A percentile compares a stretch with the other conserved stretches of the same genome.
Conservation (phyloP, 2,888 invertebrate genomes). For the Theristus sp. region DNA sequence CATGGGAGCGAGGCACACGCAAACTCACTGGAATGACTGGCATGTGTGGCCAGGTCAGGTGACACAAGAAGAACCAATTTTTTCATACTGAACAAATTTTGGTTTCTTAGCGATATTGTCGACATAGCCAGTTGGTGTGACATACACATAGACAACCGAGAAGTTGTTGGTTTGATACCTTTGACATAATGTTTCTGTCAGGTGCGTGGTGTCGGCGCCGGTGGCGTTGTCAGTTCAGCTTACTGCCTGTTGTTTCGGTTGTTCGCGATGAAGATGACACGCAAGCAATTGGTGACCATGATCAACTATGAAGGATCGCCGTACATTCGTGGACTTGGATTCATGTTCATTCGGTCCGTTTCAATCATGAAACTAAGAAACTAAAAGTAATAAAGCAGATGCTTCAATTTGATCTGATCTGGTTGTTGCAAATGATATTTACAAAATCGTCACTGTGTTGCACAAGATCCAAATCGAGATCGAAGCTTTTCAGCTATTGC, state of each 20-base stretch:
- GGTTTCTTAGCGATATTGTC: no score
- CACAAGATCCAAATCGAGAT: not conserved
- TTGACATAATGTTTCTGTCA: no score
- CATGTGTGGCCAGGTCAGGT: constrained; percentile 93
- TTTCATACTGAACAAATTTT: no score
- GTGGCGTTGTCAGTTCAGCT: constrained; percentile 97
- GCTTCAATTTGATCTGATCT: no score
- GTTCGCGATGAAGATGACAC: constrained; percentile 82
- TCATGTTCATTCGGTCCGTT: constrained; percentile 49
- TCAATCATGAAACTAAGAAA: no score
- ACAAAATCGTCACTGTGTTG: not conserved
- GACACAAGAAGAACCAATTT: no score
- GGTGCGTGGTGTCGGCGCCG: constrained; percentile 95
- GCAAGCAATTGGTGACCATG: constrained; percentile 87
- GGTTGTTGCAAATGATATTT: no score
- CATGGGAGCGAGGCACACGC: constrained; percentile 94
- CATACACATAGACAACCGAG: no score
- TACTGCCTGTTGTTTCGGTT: constrained; percentile 96
- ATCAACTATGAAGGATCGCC: constrained; percentile 88
- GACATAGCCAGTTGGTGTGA: no score
- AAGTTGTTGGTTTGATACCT: no score
- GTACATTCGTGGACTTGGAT: constrained; percentile 83
- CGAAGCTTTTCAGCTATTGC: constrained; percentile 70
- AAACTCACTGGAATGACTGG: constrained; percentile 85
- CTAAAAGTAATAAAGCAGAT: no score